phyloP scores from a whole-genome alignment of 2,797 vertebrate genomes.

The Adelosebastes latens region DNA sequence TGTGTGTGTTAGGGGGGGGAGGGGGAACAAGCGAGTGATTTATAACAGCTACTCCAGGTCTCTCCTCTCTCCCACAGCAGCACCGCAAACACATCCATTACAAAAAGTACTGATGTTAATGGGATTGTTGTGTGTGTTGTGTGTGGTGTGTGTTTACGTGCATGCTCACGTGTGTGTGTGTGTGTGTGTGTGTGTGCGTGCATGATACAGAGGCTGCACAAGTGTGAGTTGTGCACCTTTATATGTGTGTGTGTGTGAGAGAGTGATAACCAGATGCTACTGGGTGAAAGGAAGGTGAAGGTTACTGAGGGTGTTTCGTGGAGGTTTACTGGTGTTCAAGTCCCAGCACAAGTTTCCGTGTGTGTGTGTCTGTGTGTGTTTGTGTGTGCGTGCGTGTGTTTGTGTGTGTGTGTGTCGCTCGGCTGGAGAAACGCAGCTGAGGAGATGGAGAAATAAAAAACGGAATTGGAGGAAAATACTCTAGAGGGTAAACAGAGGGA shows the following conservation, averaged over 20 bases:
- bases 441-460: slow-evolving; percentile 71
- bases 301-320: slow-evolving; percentile 63
- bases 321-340: slow-evolving; percentile 47
- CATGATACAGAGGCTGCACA: not conserved
- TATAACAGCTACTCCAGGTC: slow-evolving; percentile 87
- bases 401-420: slow-evolving; percentile 6
- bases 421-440: slow-evolving; percentile 44
- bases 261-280: slow-evolving; percentile 72
- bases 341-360: slow-evolving; percentile 22
- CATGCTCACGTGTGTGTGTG: not conserved
- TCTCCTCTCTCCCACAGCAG: slow-evolving; percentile 82
- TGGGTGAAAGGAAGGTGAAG: slow-evolving; percentile 76
- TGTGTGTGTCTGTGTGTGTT: not conserved
- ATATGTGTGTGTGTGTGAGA: slow-evolving; percentile 22
- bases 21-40: slow-evolving; percentile 87
- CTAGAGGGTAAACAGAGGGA: slow-evolving; percentile 78
- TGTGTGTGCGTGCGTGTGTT: slow-evolving; percentile 31
- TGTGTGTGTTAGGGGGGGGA: slow-evolving; percentile 40
- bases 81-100: slow-evolving; percentile 85
- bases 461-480: slow-evolving; percentile 63
- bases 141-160: slow-evolving; percentile 49
- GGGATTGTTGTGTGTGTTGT: slow-evolving; percentile 65
- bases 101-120: slow-evolving; percentile 84
- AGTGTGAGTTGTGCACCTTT: slow-evolving; percentile 24
- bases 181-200: slow-evolving; percentile 20